Evolutionary conservation across 2,113 vertebrate genomes (phyloP), one percentile per base, ranked within the genome.

Genomic region (Pedionomus torquatus): DNA sequence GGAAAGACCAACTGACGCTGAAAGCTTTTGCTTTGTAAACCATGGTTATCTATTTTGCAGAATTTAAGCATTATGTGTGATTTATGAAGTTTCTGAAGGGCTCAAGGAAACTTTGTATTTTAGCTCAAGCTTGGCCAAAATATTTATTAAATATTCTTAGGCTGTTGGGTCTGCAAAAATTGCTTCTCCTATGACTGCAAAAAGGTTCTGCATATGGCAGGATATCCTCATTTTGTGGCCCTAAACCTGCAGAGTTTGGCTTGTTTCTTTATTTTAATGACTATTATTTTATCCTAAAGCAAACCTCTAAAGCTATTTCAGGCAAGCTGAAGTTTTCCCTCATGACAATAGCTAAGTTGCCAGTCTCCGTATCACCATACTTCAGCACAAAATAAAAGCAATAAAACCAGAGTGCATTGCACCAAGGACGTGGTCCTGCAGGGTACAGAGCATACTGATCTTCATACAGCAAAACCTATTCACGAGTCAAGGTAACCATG

Each of bases 1-100:
- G 97, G 88, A 97, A 94, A 93, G 78, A 87, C 76, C 68, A 95
- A 83, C 80, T 7, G 12, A 75, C 68, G 74, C 94, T 94, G 94
- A 91, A 96, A 97, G 92, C 91, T 93, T 90, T 44, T 90, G 60
- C 79, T 85, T 46, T 76, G 57, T 85, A 97, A 93, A 76, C 39
- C 39, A 70, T 37, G 13, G 77, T 75, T 71, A 60, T 55, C 7
- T 66, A n/a, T 78, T 39, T 55, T 13, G 6, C 43, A 85, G 39
- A 79, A 44, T 63, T 72, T 52, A 90, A 58, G 16, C 21, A 52
- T 21, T 48, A 18, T 8, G 5, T n/a, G n/a, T n/a, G n/a, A n/a
- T n/a, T n/a, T n/a, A n/a, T n/a, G n/a, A n/a, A n/a, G n/a, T 30
- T 79, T 91, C 26, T 37, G 19, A 48, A 65, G 24, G 21, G 33